Percentiles rank a stretch among this genome's conserved stretches.
Evolutionary conservation across 92 coral and sea anemone genomes (phyloP).

Genomic region (Bergia puertoricense): DNA sequence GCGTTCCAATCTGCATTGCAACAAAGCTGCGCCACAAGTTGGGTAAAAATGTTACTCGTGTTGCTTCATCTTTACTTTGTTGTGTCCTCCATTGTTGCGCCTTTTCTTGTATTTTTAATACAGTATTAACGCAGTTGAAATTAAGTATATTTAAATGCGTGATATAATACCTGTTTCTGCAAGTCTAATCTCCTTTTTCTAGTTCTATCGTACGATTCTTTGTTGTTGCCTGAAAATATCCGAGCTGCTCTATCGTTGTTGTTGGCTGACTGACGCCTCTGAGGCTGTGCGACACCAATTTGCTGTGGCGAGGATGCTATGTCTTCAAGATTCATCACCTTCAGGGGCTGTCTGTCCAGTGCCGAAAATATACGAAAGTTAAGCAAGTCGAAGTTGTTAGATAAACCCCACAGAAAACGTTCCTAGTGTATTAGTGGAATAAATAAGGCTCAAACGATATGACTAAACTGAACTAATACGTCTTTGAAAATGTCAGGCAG

Average conservation of each 20-base stretch:
- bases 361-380: neutral
- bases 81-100: too few species aligned
- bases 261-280: slow-evolving; percentile 44
- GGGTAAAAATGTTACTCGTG: too few species aligned
- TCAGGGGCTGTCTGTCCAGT: slow-evolving; percentile 55
- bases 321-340: slow-evolving; percentile 52
- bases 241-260: neutral
- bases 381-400: too few species aligned
- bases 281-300: slow-evolving; percentile 87
- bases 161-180: slow-evolving; percentile 7
- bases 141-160: neutral
- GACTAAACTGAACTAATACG: neutral
- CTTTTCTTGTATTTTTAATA: too few species aligned
- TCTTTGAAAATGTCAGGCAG: neutral
- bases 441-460: neutral
- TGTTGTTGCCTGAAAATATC: neutral
- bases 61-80: too few species aligned
- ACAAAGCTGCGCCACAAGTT: too few species aligned
- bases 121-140: too few species aligned
- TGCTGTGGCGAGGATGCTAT: slow-evolving; percentile 29
- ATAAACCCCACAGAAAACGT: neutral
- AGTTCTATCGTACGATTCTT: neutral
- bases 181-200: neutral
- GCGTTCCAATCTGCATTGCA: too few species aligned
- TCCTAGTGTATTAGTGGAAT: neutral